Evolutionary conservation across 2,888 invertebrate species (phyloP).

Genomic region (Tricholauxania praeusta): DNA sequence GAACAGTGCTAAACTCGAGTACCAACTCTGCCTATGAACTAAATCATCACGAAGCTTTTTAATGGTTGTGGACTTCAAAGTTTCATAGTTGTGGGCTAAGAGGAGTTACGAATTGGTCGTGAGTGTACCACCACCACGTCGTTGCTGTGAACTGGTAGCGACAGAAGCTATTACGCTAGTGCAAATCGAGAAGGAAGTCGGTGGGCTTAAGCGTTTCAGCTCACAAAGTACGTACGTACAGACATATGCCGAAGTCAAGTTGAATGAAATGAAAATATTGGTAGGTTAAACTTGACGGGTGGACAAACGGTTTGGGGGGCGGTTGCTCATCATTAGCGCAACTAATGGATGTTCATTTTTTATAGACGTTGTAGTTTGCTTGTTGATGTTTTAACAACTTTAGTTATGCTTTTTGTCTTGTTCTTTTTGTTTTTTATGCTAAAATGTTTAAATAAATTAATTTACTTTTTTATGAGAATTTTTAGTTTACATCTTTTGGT

Average conservation of each 20-base stretch:
- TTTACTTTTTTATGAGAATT: background rate
- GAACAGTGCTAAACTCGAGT: background rate
- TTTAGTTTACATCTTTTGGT: background rate
- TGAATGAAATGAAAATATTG: conserved; percentile 5
- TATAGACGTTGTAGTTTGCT: conserved; percentile 39
- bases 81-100: no score
- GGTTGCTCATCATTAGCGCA: conserved; percentile 59
- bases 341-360: conserved; percentile 63
- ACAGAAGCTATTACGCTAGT: conserved; percentile 31
- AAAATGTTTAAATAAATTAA: conserved; percentile 32
- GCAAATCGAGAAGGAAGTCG: conserved; percentile 32
- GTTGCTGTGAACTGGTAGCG: conserved; percentile 27
- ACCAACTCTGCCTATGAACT: conserved; percentile 10
- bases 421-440: background rate
- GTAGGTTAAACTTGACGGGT: background rate
- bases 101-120: no score
- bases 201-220: background rate
- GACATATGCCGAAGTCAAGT: background rate
- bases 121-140: no score
- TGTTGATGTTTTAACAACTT: background rate
- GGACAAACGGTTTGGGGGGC: conserved; percentile 42
- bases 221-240: background rate
- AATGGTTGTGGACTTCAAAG: background rate
- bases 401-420: background rate
- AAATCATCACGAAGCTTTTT: conserved; percentile 36